Base-by-base conservation (phyloP, 2,113 vertebrate genomes). In the Zeus faber region DNA sequence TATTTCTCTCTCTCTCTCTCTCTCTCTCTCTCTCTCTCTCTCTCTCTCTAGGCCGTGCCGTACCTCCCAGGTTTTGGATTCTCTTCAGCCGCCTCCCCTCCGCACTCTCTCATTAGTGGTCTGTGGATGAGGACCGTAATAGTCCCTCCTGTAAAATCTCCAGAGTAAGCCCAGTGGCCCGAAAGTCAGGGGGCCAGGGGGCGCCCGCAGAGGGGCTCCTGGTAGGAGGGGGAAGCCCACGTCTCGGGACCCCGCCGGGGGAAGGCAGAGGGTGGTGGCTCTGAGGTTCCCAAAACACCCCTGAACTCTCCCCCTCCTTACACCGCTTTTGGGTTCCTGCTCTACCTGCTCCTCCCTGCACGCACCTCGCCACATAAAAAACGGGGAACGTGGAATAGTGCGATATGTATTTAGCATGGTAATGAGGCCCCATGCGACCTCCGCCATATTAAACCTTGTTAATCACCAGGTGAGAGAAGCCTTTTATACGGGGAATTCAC, bases 31-130 rank as follows among this genome's bases (percentile, higher is more conserved):
- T 33, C 46, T 33, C 17, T 20, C 27, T 13, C 53, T 18, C 33
- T 52, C 31, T 37, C 73, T 29, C 73, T 35, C 59, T 74, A 67
- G 14, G 10, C 18, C 21, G n/a, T n/a, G n/a, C n/a, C n/a, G n/a
- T n/a, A n/a, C n/a, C n/a, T n/a, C n/a, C n/a, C n/a, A 82, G 55
- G 85, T 80, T 81, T 76, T 78, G 73, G 79, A 71, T 74, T n/a
- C n/a, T n/a, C n/a, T n/a, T n/a, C n/a, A n/a, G n/a, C n/a, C n/a
- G n/a, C n/a, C n/a, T n/a, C n/a, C n/a, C n/a, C 61, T 86, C 73
- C 77, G 72, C 73, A 86, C 79, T 67, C 85, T 76, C 85, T 92
- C 89, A 91, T 93, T 92, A 91, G 85, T 67, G 88, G 87, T 91
- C 87, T 88, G 84, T 82, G 81, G 77, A 85, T 89, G 88, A 92